Conservation (phyloP, 2,888 invertebrate species). For the Carabus problematicus region DNA sequence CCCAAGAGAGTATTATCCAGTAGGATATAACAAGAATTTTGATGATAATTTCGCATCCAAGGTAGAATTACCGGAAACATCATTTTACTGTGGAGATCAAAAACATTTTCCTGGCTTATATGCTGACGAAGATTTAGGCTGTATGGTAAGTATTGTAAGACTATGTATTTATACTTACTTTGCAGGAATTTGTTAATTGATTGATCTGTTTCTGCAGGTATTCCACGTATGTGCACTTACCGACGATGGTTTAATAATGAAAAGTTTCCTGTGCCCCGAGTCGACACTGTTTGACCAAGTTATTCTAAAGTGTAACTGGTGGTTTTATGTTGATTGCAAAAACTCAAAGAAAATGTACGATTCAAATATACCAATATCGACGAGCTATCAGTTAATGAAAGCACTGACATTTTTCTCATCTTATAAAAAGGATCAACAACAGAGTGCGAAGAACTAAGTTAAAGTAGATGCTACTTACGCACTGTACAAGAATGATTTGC, state of each 20-base stretch:
- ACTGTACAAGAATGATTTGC: too few relatives aligned
- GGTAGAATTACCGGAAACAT: conserved; percentile 83
- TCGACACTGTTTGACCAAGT: conserved; percentile 91
- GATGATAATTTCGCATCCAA: conserved; percentile 87
- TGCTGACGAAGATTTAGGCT: conserved; percentile 86
- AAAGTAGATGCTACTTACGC: too few relatives aligned
- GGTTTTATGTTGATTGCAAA: conserved; percentile 92
- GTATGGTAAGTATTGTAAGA: conserved; percentile 73
- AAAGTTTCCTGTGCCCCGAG: conserved; percentile 90
- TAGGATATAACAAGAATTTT: conserved; percentile 87
- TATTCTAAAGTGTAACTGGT: conserved; percentile 92
- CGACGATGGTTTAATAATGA: conserved; percentile 88
- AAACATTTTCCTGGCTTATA: conserved; percentile 91
- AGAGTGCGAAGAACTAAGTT: too few relatives aligned
- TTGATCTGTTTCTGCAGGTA: conserved; percentile 64
- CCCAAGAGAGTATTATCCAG: conserved; percentile 86
- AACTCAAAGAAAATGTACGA: conserved; percentile 81
- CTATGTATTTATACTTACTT: too few relatives aligned
- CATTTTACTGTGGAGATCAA: conserved; percentile 86
- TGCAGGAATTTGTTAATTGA: conserved; percentile 10
- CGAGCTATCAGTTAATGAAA: conserved; percentile 91
- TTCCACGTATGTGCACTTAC: conserved; percentile 91
- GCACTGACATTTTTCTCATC: conserved; percentile 88
- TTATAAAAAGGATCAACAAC: conserved; percentile 70
- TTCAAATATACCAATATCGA: conserved; percentile 89